These are phyloP conservation scores for Amia ocellicauda DNA, from an alignment of 2,113 vertebrate species.

Conservation along the genomic window DNA sequence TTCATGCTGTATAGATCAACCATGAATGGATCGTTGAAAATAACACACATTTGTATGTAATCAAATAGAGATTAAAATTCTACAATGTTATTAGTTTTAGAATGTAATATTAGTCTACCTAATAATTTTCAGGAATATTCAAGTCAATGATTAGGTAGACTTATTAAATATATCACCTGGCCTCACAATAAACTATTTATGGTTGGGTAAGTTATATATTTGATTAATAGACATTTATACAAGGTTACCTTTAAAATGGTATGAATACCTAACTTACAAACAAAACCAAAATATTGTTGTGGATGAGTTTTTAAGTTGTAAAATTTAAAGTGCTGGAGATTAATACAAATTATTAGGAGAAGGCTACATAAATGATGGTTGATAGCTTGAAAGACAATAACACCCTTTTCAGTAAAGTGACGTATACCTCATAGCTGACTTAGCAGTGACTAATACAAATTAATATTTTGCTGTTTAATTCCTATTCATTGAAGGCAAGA, in stretches of 20 bases:
- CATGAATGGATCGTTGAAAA: slow-evolving; percentile 35
- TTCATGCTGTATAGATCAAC: slow-evolving; percentile 57
- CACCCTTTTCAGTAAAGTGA: neutral
- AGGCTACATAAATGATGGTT: neutral
- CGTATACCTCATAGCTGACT: slow-evolving; percentile 13
- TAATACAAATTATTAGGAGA: neutral
- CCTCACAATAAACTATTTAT: no score
- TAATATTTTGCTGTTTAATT: neutral
- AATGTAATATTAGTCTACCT: no score
- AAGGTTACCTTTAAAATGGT: neutral
- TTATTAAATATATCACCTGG: no score
- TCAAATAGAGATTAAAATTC: neutral
- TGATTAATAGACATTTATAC: no score
- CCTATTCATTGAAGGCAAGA: neutral
- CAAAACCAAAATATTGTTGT: neutral
- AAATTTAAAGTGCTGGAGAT: no score
- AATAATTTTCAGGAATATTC: no score
- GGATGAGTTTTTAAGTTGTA: neutral
- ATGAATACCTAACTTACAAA: neutral
- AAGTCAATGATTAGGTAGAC: no score
- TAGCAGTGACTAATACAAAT: slow-evolving; percentile 17
- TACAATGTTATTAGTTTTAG: neutral
- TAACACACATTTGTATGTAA: slow-evolving; percentile 6
- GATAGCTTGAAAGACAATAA: neutral
- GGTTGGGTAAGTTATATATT: no score